phyloP scores from a whole-genome alignment of 64 coral and sea anemone species.

The Porites australiensis region DNA sequence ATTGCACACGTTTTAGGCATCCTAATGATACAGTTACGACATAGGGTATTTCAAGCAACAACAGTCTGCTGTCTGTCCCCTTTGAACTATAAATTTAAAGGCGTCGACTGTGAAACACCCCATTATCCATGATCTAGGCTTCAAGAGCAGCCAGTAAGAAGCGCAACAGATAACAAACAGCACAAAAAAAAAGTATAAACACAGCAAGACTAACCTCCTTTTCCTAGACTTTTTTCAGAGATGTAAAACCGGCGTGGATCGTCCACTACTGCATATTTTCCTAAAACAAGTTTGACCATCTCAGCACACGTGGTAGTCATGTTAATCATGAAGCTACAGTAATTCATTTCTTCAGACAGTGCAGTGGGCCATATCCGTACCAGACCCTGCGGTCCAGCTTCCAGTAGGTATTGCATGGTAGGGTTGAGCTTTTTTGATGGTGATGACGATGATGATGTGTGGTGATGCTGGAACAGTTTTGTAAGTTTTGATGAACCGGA shows the following conservation, averaged over 20 bases:
- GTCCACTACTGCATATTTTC: slow-evolving; percentile 76
- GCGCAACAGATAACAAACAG: too few relatives aligned
- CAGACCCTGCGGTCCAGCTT: slow-evolving; percentile 83
- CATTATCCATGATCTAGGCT: too few relatives aligned
- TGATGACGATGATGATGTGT: not conserved
- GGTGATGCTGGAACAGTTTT: slow-evolving; percentile 64
- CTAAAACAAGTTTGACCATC: slow-evolving; percentile 87
- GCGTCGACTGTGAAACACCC: too few relatives aligned
- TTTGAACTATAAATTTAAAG: too few relatives aligned
- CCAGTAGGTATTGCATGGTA: slow-evolving; percentile 81
- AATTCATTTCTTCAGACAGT: slow-evolving; percentile 76
- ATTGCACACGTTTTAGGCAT: too few relatives aligned
- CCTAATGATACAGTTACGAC: too few relatives aligned
- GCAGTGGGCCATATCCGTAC: slow-evolving; percentile 86
- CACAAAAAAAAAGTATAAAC: not conserved
- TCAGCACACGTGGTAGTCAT: slow-evolving; percentile 95
- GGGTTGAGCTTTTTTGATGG: slow-evolving; percentile 83
- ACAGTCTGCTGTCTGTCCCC: too few relatives aligned
- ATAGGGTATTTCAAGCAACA: too few relatives aligned
- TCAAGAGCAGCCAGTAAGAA: too few relatives aligned
- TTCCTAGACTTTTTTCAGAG: slow-evolving; percentile 71
- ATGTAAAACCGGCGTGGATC: slow-evolving; percentile 80
- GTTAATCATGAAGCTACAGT: slow-evolving; percentile 92
- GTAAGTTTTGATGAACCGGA: slow-evolving; percentile 71
- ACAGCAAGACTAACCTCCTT: slow-evolving; percentile 62